phyloP scores from a whole-genome alignment of 2,113 vertebrate genomes.

The Sula dactylatra region DNA sequence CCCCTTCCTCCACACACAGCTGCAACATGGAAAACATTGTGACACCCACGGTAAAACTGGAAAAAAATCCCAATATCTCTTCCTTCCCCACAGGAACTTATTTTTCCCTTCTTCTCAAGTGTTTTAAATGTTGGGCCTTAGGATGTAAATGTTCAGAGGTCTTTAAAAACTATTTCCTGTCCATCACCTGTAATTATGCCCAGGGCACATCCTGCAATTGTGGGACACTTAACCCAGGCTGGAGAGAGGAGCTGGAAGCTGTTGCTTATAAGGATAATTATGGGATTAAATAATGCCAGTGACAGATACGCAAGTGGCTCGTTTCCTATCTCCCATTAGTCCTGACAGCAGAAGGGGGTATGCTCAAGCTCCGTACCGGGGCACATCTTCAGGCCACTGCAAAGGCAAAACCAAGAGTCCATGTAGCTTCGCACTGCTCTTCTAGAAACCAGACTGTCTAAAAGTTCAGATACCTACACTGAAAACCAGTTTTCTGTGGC shows the following conservation, averaged over 20 bases:
- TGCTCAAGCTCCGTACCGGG: neutral
- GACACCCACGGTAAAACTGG: neutral
- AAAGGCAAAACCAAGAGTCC: neutral
- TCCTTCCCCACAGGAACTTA: neutral
- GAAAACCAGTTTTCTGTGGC: neutral
- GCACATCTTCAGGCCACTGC: neutral
- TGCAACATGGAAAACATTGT: neutral
- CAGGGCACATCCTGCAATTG: neutral
- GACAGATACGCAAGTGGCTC: fast-evolving
- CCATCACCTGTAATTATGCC: too few species aligned
- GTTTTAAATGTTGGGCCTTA: neutral
- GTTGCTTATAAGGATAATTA: neutral
- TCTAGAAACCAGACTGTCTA: neutral
- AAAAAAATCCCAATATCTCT: neutral
- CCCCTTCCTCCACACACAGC: neutral
- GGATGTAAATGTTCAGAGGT: neutral
- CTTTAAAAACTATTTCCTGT: neutral
- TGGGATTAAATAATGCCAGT: fast-evolving
- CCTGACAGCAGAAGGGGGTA: neutral
- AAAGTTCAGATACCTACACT: neutral
- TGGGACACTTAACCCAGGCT: neutral
- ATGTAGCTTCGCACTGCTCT: neutral
- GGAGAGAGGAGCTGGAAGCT: neutral
- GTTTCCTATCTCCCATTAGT: fast-evolving
- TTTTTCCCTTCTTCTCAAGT: neutral